Evolutionary conservation across 2,888 invertebrate genomes (phyloP).

Genomic region (Microplitis deprimator): DNA sequence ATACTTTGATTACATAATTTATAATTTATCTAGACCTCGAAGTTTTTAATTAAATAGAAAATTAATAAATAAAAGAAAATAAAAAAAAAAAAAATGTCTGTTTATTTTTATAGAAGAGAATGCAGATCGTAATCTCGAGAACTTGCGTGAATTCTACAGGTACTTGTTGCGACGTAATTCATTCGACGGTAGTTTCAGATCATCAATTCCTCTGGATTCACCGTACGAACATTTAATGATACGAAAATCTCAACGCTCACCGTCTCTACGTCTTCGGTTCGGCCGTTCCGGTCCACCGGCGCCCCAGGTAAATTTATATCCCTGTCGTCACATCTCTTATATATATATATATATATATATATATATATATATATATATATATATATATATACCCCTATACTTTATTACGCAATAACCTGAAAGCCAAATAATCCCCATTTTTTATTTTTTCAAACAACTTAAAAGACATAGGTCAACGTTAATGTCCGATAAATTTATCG

Average conservation of each 20-base stretch:
- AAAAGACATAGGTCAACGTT: background rate
- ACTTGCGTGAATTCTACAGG: conserved; percentile 59
- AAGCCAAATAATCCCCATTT: background rate
- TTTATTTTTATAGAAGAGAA: conserved; percentile 52
- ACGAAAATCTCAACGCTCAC: conserved; percentile 64
- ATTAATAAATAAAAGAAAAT: too few species aligned
- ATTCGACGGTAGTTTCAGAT: conserved; percentile 49
- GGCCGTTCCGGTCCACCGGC: conserved; percentile 61
- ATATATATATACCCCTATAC: background rate
- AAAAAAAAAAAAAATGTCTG: too few species aligned
- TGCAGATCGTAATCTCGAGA: conserved; percentile 50
- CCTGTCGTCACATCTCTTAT: background rate
- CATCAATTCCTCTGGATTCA: conserved; percentile 47
- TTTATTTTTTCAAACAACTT: conserved; percentile 17
- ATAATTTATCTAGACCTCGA: background rate
- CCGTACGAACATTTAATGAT: conserved; percentile 62
- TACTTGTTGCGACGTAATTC: conserved; percentile 55
- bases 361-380: background rate
- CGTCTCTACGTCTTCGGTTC: conserved; percentile 64
- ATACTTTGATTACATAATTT: background rate
- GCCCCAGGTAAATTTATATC: conserved; percentile 51
- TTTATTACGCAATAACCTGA: conserved; percentile 6
- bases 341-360: background rate
- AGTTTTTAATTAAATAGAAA: too few species aligned
- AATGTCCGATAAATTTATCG: conserved; percentile 24